These are phyloP conservation scores for Hipposideros armiger DNA, from an alignment of 2,113 vertebrate species.

Conservation along the genomic window DNA sequence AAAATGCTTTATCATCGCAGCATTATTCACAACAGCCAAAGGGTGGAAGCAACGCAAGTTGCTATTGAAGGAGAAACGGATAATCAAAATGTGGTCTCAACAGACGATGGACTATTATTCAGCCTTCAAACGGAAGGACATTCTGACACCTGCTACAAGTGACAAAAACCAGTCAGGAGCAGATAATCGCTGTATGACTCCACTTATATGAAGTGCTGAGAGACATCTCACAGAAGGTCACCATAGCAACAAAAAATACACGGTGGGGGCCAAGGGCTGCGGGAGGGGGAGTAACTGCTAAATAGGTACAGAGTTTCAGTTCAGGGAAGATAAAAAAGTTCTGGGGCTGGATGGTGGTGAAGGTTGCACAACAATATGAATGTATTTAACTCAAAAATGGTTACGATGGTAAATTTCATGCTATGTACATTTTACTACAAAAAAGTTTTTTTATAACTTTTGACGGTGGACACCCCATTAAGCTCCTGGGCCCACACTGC, in stretches of 20 bases:
- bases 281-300: rapidly evolving
- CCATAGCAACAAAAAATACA: neutral
- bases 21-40: rapidly evolving
- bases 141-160: too few relatives aligned
- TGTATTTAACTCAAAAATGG: neutral
- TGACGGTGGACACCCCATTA: neutral
- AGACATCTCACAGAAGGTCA: neutral
- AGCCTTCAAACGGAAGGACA: too few relatives aligned
- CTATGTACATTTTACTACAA: neutral
- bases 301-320: neutral
- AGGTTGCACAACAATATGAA: too few relatives aligned
- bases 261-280: rapidly evolving
- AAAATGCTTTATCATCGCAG: neutral
- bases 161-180: too few relatives aligned
- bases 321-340: neutral
- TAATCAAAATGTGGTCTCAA: neutral
- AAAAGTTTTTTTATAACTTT: neutral
- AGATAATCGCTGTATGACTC: neutral
- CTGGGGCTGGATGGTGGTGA: rapidly evolving
- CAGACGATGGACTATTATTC: too few relatives aligned
- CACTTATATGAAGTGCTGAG: rapidly evolving
- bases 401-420: neutral
- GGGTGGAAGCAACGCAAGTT: too few relatives aligned
- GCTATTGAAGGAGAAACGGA: rapidly evolving
- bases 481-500: neutral